Evolutionary conservation across 2,888 invertebrate species (phyloP).

Genomic region (Drosophila picticornis): DNA sequence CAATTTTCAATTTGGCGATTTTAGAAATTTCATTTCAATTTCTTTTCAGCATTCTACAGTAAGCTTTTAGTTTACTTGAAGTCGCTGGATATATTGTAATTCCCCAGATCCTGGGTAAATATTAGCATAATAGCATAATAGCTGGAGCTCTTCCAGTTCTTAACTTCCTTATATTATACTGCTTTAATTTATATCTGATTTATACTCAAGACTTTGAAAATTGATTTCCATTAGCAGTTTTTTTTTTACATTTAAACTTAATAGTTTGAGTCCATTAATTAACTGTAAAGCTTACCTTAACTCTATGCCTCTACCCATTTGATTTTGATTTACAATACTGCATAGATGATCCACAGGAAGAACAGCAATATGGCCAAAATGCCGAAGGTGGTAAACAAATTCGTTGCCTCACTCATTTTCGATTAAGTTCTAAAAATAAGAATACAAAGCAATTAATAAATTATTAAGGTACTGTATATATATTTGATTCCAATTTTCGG

Average conservation of each 20-base stretch:
- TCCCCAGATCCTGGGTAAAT: neutral
- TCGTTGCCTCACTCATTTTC: constrained; percentile 87
- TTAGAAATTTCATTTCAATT: neutral
- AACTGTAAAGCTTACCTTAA: constrained; percentile 7
- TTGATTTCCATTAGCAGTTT: neutral
- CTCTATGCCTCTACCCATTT: constrained; percentile 42
- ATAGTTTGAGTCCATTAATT: neutral
- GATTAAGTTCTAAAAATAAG: constrained; percentile 44
- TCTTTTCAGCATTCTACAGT: neutral
- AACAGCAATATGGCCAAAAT: constrained; percentile 89
- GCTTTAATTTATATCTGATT: neutral
- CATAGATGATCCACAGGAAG: constrained; percentile 89
- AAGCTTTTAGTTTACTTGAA: neutral
- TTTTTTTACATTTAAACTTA: neutral
- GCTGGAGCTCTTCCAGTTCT: neutral
- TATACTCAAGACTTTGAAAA: neutral
- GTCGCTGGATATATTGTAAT: neutral
- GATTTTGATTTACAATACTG: constrained; percentile 82
- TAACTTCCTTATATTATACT: neutral
- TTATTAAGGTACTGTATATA: constrained; percentile 5
- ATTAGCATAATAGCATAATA: neutral
- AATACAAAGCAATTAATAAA: constrained; percentile 16
- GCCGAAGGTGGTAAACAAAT: constrained; percentile 89
- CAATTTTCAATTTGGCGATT: neutral
- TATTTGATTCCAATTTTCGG: constrained; percentile 20